These are phyloP conservation scores for Macaca mulatta DNA, from an alignment of 2,113 vertebrate species.

Conservation along the genomic window DNA sequence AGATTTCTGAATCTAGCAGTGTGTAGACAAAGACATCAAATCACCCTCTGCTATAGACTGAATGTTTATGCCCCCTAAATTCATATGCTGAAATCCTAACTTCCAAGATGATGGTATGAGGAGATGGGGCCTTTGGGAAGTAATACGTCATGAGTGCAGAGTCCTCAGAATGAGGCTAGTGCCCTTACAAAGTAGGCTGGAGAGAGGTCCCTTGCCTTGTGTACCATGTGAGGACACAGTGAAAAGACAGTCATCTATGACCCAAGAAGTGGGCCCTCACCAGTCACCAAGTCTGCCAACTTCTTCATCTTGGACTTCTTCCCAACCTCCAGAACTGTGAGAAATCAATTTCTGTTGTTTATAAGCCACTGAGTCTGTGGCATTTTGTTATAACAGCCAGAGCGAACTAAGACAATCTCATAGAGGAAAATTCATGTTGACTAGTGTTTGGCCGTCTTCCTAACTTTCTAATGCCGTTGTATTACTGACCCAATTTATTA, in stretches of 20 bases:
- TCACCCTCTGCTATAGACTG: neutral
- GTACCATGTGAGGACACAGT: neutral
- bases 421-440: neutral
- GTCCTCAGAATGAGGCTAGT: neutral
- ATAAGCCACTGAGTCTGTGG: neutral
- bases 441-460: neutral
- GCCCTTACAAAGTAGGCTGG: neutral
- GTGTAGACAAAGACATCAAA: neutral
- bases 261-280: neutral
- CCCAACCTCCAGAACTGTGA: neutral
- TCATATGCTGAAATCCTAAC: neutral
- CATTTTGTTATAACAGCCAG: neutral
- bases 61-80: neutral
- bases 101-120: neutral
- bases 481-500: neutral
- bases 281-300: neutral
- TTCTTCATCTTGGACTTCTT: neutral
- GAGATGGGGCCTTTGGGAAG: neutral
- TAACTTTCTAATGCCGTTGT: accelerated
- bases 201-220: neutral
- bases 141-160: neutral
- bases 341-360: neutral
- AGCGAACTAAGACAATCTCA: neutral
- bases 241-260: neutral
- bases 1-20: neutral